Evolutionary conservation across 2,888 invertebrate species (phyloP), one percentile per base, ranked within the genome.

Genomic region (Cyclophora albipunctata): DNA sequence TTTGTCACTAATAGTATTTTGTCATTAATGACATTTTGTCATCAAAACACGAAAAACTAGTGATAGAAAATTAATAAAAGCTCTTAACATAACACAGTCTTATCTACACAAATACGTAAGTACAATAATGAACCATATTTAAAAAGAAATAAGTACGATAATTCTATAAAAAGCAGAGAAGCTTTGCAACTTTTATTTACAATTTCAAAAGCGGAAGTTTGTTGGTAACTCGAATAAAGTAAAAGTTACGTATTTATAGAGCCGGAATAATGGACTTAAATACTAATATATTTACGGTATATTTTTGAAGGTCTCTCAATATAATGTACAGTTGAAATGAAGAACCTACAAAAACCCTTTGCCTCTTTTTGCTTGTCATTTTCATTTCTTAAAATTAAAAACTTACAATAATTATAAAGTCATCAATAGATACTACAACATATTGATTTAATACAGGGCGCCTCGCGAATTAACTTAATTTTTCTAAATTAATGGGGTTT

Each of bases 291-390:
- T 57, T 58, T 69, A 67, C 64, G 77, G 78, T 78, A 61, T 70
- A 73, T 75, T 81, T 74, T 77, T 78, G 79, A 84, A 78, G 84
- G 85, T 78, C 71, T 73, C 79, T 80, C 69, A 63, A 73, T 65
- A 73, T 63, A 85, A 86, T 87, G 52, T 88, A 86, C 86, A 87
- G 68, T 66, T 62, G 45, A 54, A 61, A 68, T 68, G 63, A 78
- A 77, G 82, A 79, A 85, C 87, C 49, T 78, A 76, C 81, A 85
- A 84, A 86, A 63, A 74, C 71, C 76, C 73, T 75, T 77, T 86
- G 87, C 88, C 87, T 87, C 87, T 73, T 73, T 77, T 76, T 78
- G 87, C 87, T 88, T 86, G 85, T 87, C 86, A 67, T 76, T 74
- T 51, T 58, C 64, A 69, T 68, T 60, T 62, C 73, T 78, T 78